Conservation (phyloP, 2,113 vertebrate species). For the Heliornis fulica region DNA sequence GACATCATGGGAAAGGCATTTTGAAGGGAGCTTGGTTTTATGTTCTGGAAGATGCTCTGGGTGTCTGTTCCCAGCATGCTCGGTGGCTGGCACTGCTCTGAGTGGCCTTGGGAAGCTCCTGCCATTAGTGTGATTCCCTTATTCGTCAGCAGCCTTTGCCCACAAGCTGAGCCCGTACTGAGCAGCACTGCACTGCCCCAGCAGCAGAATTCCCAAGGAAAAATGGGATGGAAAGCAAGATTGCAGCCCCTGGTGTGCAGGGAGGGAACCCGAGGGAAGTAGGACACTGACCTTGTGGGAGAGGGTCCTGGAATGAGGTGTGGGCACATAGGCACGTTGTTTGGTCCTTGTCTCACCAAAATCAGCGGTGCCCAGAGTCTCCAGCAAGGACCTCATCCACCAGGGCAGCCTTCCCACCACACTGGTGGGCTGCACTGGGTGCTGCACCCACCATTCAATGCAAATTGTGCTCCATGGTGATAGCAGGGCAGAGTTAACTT, state of each 20-base stretch:
- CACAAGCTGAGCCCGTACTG: background rate
- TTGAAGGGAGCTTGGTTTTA: background rate
- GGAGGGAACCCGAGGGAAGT: background rate
- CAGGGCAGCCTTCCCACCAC: background rate
- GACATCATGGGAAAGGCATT: background rate
- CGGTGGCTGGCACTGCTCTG: background rate
- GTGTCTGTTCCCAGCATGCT: background rate
- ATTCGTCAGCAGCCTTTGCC: background rate
- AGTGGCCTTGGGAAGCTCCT: background rate
- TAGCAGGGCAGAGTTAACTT: background rate
- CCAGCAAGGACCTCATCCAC: background rate
- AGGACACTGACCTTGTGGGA: rapidly evolving
- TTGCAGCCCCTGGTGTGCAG: too few relatives aligned
- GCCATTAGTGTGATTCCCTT: background rate
- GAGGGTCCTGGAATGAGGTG: background rate
- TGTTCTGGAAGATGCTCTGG: background rate
- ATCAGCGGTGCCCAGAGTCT: background rate
- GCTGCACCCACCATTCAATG: background rate
- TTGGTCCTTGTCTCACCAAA: background rate
- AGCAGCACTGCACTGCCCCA: background rate
- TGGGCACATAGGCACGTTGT: rapidly evolving
- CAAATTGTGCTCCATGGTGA: rapidly evolving
- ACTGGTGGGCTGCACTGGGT: background rate
- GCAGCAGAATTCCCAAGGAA: background rate
- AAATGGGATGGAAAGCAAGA: background rate